Percentiles rank a stretch among this genome's conserved stretches.
These are phyloP conservation scores for Eugnorisma glareosa DNA, from an alignment of 2,888 invertebrate genomes.

Conservation along the genomic window DNA sequence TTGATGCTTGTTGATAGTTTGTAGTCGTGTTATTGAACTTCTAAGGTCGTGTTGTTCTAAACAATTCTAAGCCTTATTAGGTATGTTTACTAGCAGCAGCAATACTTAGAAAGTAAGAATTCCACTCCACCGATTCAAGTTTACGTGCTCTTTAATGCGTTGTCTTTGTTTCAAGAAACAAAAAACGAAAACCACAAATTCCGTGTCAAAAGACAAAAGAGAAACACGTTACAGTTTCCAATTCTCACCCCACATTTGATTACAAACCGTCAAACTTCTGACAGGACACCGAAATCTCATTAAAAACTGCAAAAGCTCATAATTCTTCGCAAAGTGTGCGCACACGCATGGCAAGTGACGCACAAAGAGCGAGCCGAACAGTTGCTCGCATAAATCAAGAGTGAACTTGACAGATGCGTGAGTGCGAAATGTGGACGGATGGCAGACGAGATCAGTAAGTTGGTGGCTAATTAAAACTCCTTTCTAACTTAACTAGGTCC, in stretches of 20 bases:
- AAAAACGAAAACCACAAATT: background rate
- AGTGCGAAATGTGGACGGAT: conserved; percentile 55
- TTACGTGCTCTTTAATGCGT: too few relatives aligned
- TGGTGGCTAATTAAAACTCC: background rate
- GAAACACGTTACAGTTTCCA: conserved; percentile 15
- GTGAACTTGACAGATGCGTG: conserved; percentile 78
- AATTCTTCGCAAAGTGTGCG: conserved; percentile 47
- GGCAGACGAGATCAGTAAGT: conserved; percentile 12
- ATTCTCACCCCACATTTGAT: conserved; percentile 32
- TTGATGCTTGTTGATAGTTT: background rate
- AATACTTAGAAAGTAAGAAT: too few relatives aligned
- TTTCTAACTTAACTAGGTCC: background rate
- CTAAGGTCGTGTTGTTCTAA: background rate
- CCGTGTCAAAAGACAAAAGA: background rate
- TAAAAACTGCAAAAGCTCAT: conserved; percentile 49
- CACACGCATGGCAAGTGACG: conserved; percentile 57
- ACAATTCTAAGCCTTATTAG: background rate
- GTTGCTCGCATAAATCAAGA: conserved; percentile 80
- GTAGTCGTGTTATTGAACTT: conserved; percentile 9
- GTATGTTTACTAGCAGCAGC: background rate
- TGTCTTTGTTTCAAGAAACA: conserved; percentile 1
- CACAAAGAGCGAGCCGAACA: conserved; percentile 68
- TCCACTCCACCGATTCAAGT: too few relatives aligned
- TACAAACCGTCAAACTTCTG: conserved; percentile 49
- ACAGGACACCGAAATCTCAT: conserved; percentile 59